Conservation (phyloP, 2,888 invertebrate genomes). For the Bombyx huttoni region DNA sequence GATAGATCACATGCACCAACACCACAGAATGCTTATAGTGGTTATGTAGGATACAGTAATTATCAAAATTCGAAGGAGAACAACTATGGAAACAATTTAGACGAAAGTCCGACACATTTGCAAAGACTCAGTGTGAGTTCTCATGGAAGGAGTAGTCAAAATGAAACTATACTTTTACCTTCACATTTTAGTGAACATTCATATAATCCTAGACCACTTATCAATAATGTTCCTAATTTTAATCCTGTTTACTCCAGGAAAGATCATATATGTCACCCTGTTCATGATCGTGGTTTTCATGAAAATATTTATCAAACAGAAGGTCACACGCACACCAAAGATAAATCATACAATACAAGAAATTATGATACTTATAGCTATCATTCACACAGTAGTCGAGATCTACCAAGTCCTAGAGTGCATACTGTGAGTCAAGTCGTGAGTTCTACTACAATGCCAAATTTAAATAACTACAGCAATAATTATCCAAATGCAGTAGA, state of each 20-base stretch:
- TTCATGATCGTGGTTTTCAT: slow-evolving; percentile 48
- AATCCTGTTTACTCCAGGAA: slow-evolving; percentile 46
- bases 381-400: slow-evolving; percentile 46
- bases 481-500: slow-evolving; percentile 39
- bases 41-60: slow-evolving; percentile 37
- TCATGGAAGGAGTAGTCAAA: slow-evolving; percentile 47
- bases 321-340: slow-evolving; percentile 47
- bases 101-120: slow-evolving; percentile 41
- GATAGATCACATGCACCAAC: slow-evolving; percentile 33
- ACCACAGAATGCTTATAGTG: slow-evolving; percentile 36
- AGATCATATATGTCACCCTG: slow-evolving; percentile 43
- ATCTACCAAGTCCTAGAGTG: slow-evolving; percentile 46
- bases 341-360: slow-evolving; percentile 52
- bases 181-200: slow-evolving; percentile 43
- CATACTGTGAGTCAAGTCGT: slow-evolving; percentile 63
- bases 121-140: slow-evolving; percentile 56
- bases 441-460: slow-evolving; percentile 64
- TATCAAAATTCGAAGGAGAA: slow-evolving; percentile 40
- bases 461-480: slow-evolving; percentile 54
- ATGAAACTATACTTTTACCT: slow-evolving; percentile 38
- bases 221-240: slow-evolving; percentile 41
- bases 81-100: slow-evolving; percentile 40
- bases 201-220: slow-evolving; percentile 34
- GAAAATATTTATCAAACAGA: slow-evolving; percentile 50
- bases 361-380: slow-evolving; percentile 58